These are phyloP conservation scores for Tadarida brasiliensis DNA, from an alignment of 2,797 vertebrate species.

Conservation along the genomic window DNA sequence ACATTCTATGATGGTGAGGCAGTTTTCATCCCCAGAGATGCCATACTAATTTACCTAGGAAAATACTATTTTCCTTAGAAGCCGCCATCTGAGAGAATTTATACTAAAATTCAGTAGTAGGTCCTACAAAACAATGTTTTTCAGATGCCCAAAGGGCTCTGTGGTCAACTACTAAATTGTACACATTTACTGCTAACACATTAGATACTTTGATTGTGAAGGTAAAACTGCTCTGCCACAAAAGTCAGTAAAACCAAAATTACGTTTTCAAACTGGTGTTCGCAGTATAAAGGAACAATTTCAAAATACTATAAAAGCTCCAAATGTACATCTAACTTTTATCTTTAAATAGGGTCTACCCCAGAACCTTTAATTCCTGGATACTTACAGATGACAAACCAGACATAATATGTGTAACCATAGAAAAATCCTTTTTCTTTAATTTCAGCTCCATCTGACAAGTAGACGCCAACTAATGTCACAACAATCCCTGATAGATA, in stretches of 20 bases:
- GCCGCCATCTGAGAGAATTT: slow-evolving; percentile 32
- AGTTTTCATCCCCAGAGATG: slow-evolving; percentile 32
- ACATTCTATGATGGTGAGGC: neutral
- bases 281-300: slow-evolving; percentile 67
- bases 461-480: slow-evolving; percentile 92
- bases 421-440: slow-evolving; percentile 97
- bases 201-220: slow-evolving; percentile 62
- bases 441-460: slow-evolving; percentile 92
- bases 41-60: slow-evolving; percentile 57
- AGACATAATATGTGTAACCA: slow-evolving; percentile 95
- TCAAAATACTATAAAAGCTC: slow-evolving; percentile 64
- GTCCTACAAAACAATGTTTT: slow-evolving; percentile 49
- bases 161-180: neutral
- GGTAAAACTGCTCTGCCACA: slow-evolving; percentile 67
- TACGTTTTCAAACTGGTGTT: slow-evolving; percentile 71
- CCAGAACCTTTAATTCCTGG: slow-evolving; percentile 60
- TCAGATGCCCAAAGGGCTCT: neutral
- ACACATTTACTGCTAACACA: slow-evolving; percentile 53
- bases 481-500: slow-evolving; percentile 96
- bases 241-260: slow-evolving; percentile 73
- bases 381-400: slow-evolving; percentile 96
- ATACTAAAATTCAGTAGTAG: slow-evolving; percentile 23
- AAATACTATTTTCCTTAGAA: slow-evolving; percentile 42
- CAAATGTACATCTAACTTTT: slow-evolving; percentile 44
- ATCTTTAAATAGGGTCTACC: neutral